Evolutionary conservation across 2,113 vertebrate genomes (phyloP), one percentile per base, ranked within the genome.

Genomic region (Glareola pratincola): DNA sequence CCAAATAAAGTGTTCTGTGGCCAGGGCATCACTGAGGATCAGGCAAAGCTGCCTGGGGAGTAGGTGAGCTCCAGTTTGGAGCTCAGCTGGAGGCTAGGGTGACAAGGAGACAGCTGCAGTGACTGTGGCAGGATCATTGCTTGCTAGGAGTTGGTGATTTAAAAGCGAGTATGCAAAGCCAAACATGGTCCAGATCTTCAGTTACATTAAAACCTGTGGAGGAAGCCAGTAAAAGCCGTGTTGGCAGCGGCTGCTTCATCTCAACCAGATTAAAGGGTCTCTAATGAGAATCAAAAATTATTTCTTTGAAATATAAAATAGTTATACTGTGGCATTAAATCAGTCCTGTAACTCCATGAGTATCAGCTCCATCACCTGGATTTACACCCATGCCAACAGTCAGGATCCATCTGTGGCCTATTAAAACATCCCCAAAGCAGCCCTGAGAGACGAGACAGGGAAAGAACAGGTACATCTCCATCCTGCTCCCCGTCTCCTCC

Each of bases 51-150:
- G 32, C 9, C 32, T 50, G 63, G 66, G 41, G 9, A 62, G 5
- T 5, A 53, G 43, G 9, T 36, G 37, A 69, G 48, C 87, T 54
- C 43, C 53, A 56, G 43, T 17, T 45, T 32, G 45, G 21, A 48
- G 9, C 36, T 79, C 26, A 60, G 32, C 51, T 76, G 26, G 14
- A 54, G 36, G 12, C 41, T 48, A 2, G 30, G 53, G 51, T 79
- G 85, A 30, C 69, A 67, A 9, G 2, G 11, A 69, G 39, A 21
- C 2, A 9, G 47, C 23, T 47, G 41, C 15, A n/a, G 51, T 59
- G 74, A 16, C 69, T 4, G 0, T 15, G 15, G 19, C 64, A 78
- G 59, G 34, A 26, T 73, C 0, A 0, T 20, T 59, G 37, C n/a
- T 85, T 47, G 23, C 21, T 50, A 5, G 54, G 21, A 74, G 16